phyloP scores from a whole-genome alignment of 2,113 vertebrate genomes.

The Glaucidium brasilianum region DNA sequence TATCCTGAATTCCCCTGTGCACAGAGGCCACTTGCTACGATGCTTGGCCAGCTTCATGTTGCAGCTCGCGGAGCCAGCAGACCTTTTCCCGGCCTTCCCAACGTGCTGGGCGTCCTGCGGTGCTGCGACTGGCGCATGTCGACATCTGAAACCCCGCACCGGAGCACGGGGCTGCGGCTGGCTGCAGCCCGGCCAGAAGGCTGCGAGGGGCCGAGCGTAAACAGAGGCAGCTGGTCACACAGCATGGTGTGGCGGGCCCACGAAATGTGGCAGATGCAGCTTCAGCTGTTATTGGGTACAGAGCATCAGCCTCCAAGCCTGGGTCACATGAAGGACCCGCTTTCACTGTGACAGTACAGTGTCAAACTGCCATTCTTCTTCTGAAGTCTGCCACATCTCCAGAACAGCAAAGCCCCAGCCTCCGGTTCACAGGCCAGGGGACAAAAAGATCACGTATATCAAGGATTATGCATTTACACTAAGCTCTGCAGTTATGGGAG shows the following conservation, averaged over 20 bases:
- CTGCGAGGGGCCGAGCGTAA: conserved; percentile 64
- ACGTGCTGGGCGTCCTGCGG: not conserved
- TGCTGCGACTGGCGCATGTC: not conserved
- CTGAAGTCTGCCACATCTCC: conserved; percentile 50
- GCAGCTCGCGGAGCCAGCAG: not conserved
- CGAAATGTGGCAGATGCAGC: conserved; percentile 75
- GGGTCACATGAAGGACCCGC: conserved; percentile 73
- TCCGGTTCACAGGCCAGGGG: conserved; percentile 29
- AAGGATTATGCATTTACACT: not conserved
- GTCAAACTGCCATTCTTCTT: conserved; percentile 80
- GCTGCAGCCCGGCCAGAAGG: conserved; percentile 70
- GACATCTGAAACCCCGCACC: conserved; percentile 64
- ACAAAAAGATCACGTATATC: not conserved
- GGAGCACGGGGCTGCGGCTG: conserved; percentile 37
- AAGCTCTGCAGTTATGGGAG: not conserved
- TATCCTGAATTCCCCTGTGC: not conserved
- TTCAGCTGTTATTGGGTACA: conserved; percentile 77
- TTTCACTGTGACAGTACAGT: conserved; percentile 74
- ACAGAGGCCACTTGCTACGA: rapidly evolving
- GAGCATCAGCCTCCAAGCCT: conserved; percentile 71
- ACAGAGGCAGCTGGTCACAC: conserved; percentile 82
- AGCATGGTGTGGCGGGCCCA: conserved; percentile 74
- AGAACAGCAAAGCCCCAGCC: conserved; percentile 4
- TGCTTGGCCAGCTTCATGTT: not conserved
- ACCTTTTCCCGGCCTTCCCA: not conserved